Evolutionary conservation across 2,797 vertebrate genomes (phyloP), one percentile per base, ranked within the genome.

Genomic region (Sardinella longiceps): DNA sequence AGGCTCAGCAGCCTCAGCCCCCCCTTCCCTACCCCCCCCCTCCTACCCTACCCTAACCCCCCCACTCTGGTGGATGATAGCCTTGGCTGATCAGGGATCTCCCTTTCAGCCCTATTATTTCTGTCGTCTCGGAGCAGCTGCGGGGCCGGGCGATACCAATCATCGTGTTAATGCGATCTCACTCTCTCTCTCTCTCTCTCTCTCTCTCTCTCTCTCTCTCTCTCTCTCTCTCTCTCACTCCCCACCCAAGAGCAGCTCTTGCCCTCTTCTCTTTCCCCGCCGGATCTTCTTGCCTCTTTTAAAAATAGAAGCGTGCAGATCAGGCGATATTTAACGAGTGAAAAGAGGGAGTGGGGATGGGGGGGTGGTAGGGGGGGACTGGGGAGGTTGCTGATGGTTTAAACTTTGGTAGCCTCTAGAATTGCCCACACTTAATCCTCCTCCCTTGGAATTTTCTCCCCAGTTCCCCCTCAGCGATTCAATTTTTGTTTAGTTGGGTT

Each of bases 251-350:
- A 85, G 82, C 74, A 51, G 77, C 14, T 85, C 81, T 30, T 30
- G 30, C 82, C 80, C 85, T 84, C 86, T 51, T 86, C 80, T 84
- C 86, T 51, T 86, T 66, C 77, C 87, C 30, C n/a, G 86, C 89
- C 82, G 88, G 80, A 87, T 86, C 80, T 83, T 84, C 82, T 85
- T 86, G 85, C 87, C 81, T 92, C 88, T 88, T 88, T 82, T 81
- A 89, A 90, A 88, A 89, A 86, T 80, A 88, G 87, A 88, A 85
- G 86, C 87, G 85, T 83, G 90, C 84, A 66, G 43, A 60, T 81
- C 80, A 82, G 81, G 77, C 83, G 66, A 86, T 89, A 88, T 89
- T 87, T 87, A 88, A 89, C 89, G 85, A 88, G 86, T 85, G 83
- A 51, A 80, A n/a, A n/a, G n/a, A n/a, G n/a, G n/a, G n/a, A n/a